Percentiles rank a stretch among this genome's conserved stretches.
These are phyloP conservation scores for Smittia aterrima DNA, from an alignment of 2,888 invertebrate species.

Conservation along the genomic window DNA sequence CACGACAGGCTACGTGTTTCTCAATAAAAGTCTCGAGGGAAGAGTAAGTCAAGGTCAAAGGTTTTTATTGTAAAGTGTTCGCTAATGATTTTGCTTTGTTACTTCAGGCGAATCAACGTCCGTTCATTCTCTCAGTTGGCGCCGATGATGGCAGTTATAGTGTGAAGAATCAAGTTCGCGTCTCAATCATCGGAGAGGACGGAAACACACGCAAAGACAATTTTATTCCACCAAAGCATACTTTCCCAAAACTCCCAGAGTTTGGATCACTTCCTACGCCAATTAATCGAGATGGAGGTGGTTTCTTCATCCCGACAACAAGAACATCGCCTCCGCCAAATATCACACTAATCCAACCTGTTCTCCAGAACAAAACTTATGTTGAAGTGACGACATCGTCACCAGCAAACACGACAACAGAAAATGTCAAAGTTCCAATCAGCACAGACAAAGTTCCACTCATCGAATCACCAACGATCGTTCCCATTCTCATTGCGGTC, in stretches of 20 bases:
- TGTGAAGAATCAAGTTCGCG: constrained; percentile 33
- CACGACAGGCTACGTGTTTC: constrained; percentile 70
- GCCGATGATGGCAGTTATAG: constrained; percentile 14
- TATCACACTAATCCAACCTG: neutral
- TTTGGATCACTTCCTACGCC: neutral
- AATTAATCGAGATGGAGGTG: neutral
- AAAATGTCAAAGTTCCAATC: constrained; percentile 52
- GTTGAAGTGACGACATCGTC: constrained; percentile 48
- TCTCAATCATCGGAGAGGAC: neutral
- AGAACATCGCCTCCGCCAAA: neutral
- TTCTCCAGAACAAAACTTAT: constrained; percentile 23
- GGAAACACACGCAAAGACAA: neutral
- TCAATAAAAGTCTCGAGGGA: constrained; percentile 74
- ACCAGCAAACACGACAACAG: constrained; percentile 49
- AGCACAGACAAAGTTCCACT: constrained; percentile 44
- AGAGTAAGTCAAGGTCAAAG: constrained; percentile 60
- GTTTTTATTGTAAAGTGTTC: too few relatives aligned
- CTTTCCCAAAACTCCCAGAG: constrained; percentile 7
- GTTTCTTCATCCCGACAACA: neutral
- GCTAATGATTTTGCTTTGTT: too few relatives aligned
- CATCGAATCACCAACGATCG: constrained; percentile 54
- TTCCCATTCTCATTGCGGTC: constrained; percentile 67
- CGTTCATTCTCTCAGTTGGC: constrained; percentile 25
- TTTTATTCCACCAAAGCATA: neutral
- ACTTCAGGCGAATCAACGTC: neutral